Conservation (phyloP, 2,797 vertebrate species). For the Natrix natrix region DNA sequence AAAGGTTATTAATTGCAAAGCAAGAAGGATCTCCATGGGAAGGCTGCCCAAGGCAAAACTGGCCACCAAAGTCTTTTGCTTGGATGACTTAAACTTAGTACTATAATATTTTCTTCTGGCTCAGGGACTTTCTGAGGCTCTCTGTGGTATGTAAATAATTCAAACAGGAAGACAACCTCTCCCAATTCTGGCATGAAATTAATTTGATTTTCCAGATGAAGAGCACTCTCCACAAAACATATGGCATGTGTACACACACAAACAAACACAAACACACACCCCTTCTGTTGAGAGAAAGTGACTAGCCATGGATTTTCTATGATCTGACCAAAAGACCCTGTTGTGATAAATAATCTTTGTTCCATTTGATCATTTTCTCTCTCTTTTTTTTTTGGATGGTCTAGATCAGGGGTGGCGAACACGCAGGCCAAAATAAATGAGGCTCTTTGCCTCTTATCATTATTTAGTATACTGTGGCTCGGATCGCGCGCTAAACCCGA, state of each 20-base stretch:
- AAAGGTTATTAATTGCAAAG: not conserved
- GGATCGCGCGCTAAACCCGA: too few species aligned
- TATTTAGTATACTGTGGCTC: too few species aligned
- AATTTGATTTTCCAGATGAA: not conserved
- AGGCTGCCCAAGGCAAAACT: not conserved
- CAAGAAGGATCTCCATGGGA: not conserved
- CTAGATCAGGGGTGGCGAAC: too few species aligned
- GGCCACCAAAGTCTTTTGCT: not conserved
- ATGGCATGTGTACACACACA: not conserved
- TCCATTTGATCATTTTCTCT: constrained; percentile 8
- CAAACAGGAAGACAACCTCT: not conserved
- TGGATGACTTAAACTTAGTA: not conserved
- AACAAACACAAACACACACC: too few species aligned
- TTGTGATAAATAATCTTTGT: constrained; percentile 4
- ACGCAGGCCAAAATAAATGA: too few species aligned
- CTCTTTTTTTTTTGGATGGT: constrained; percentile 17
- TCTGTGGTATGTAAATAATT: not conserved
- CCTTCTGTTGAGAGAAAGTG: not conserved
- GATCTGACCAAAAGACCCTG: constrained; percentile 17
- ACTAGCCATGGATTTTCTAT: constrained; percentile 1
- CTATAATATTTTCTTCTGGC: not conserved
- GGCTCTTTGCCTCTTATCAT: too few species aligned
- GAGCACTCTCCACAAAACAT: not conserved
- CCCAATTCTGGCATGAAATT: not conserved
- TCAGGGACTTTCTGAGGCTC: not conserved